Evolutionary conservation across 2,113 vertebrate genomes (phyloP).

Genomic region (Cephalopterus ornatus): DNA sequence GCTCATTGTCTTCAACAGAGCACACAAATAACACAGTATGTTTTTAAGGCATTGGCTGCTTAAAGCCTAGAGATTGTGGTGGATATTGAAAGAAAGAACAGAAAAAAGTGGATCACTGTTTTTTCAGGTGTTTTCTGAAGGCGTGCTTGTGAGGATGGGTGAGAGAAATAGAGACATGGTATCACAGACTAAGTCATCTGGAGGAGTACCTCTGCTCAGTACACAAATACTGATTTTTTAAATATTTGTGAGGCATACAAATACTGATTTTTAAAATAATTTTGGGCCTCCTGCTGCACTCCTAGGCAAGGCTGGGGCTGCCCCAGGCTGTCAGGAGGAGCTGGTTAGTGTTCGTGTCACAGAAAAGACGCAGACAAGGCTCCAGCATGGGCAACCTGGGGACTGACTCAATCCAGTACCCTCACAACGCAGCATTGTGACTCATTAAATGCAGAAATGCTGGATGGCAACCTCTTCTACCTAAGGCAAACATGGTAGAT

Average conservation of each 20-base stretch:
- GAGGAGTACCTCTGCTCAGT: background rate
- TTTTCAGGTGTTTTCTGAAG: background rate
- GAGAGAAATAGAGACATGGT: background rate
- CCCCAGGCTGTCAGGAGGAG: background rate
- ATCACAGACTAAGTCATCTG: background rate
- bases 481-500: background rate
- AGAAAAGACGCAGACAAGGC: background rate
- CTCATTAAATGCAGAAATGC: background rate
- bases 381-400: background rate
- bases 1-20: background rate
- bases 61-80: background rate
- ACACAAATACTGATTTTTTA: background rate
- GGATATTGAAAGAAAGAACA: background rate
- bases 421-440: fast-evolving
- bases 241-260: too few relatives aligned
- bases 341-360: background rate
- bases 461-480: background rate
- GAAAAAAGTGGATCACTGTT: background rate
- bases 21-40: background rate
- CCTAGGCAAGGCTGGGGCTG: background rate
- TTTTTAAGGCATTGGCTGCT: background rate
- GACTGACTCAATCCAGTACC: background rate
- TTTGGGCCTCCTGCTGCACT: background rate
- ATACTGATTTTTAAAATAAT: background rate
- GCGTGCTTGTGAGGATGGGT: background rate